Evolutionary conservation across 2,113 vertebrate genomes (phyloP), one percentile per base, ranked within the genome.

Genomic region (Anolis sagrei): DNA sequence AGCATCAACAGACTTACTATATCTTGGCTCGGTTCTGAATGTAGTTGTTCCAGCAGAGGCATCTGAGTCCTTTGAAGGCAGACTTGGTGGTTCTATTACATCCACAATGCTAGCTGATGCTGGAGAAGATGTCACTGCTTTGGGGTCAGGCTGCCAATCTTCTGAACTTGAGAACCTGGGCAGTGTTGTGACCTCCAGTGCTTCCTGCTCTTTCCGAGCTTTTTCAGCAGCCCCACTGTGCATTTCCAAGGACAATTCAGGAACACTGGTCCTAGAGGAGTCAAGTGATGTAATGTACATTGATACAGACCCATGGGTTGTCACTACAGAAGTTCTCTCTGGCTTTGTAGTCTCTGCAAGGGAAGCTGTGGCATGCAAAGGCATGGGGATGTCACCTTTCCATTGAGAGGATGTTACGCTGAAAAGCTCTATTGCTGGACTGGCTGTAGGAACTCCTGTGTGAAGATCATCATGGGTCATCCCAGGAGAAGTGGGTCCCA

Each of bases 1-100:
- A 7, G 6, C 34, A 44, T 1, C 25, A 1, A 4, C 8, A 11
- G 5, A 39, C 49, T 66, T 61, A 44, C 5, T 44, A 23, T 0
- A 0, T 1, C 48, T 54, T 25, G 61, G 58, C 34, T 25, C 6
- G 2, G 25, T 54, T 16, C 21, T 9, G 16, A 32, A 34, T 25
- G 51, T 2, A 13, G 27, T 27, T 9, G 23, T 23, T 3, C 2
- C 39, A 83, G n/a, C 11, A 23, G 81, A 74, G 11, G 10, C 11
- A 49, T 29, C 4, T 7, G 7, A 8, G 58, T n/a, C 29, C n/a
- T 36, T 16, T 32, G 82, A 64, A 48, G 54, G 36, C 1, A 32
- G 14, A 44, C 7, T 39, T 48, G 44, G 36, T 32, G 44, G 36
- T 23, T 10, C 27, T 49, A 9, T 29, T 64, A 9, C 14, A 7